phyloP scores from a whole-genome alignment of 2,888 invertebrate genomes.

The Eupelmus urozonus region DNA sequence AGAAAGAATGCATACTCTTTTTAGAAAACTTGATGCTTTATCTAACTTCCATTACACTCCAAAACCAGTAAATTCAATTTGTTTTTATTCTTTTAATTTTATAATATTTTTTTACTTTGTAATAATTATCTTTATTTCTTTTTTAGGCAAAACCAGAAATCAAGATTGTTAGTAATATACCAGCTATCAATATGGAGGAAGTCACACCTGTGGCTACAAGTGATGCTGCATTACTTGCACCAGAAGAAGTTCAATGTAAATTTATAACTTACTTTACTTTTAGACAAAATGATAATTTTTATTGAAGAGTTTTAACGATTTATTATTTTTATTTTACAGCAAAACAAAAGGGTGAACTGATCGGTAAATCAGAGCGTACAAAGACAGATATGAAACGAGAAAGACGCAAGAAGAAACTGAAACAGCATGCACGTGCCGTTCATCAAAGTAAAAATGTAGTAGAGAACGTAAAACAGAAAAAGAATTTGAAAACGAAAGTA shows the following conservation, averaged over 20 bases:
- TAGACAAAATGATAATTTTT: slow-evolving; percentile 77
- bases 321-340: slow-evolving; percentile 67
- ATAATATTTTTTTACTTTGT: slow-evolving; percentile 21
- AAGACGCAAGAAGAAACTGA: slow-evolving; percentile 90
- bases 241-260: slow-evolving; percentile 90
- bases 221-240: slow-evolving; percentile 91
- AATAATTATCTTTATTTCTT: slow-evolving; percentile 29
- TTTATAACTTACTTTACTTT: slow-evolving; percentile 67
- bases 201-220: slow-evolving; percentile 94
- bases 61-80: slow-evolving; percentile 84
- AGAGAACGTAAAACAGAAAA: slow-evolving; percentile 72
- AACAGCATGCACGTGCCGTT: slow-evolving; percentile 80
- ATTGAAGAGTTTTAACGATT: too few relatives aligned
- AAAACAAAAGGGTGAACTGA: slow-evolving; percentile 78
- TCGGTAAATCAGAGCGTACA: slow-evolving; percentile 88
- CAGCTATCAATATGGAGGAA: slow-evolving; percentile 96
- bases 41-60: slow-evolving; percentile 97
- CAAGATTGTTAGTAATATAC: slow-evolving; percentile 92
- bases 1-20: slow-evolving; percentile 86
- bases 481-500: slow-evolving; percentile 80
- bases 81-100: too few relatives aligned
- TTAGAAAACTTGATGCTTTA: slow-evolving; percentile 92
- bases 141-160: slow-evolving; percentile 88
- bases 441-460: slow-evolving; percentile 78
- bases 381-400: slow-evolving; percentile 93